A percentile compares a stretch with the other conserved stretches of the same genome.
These are phyloP conservation scores for Meleagris gallopavo DNA, from an alignment of 2,113 vertebrate species.

Conservation along the genomic window DNA sequence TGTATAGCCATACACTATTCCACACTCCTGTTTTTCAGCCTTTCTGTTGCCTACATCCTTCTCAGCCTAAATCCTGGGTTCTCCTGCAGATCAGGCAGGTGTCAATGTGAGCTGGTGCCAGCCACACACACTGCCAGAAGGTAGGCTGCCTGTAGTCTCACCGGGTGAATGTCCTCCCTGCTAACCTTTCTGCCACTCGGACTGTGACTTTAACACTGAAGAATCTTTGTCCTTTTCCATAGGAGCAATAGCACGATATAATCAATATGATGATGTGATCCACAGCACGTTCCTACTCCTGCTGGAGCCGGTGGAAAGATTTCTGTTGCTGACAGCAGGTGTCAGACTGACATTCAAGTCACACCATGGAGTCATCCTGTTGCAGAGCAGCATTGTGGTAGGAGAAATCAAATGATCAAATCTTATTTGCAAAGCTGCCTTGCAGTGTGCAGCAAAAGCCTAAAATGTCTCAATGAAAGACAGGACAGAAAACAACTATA, in stretches of 20 bases:
- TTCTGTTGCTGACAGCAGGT: background rate
- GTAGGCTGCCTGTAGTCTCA: background rate
- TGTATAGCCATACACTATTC: background rate
- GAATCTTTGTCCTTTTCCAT: background rate
- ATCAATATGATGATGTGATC: background rate
- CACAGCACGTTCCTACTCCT: background rate
- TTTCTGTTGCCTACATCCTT: background rate
- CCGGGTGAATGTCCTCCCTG: background rate
- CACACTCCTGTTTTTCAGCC: background rate
- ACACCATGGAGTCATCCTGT: background rate
- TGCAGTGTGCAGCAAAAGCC: background rate
- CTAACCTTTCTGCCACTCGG: background rate
- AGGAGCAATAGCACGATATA: background rate
- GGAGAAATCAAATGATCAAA: background rate
- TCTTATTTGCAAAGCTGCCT: background rate
- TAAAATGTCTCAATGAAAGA: background rate
- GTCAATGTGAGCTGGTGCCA: constrained; percentile 23
- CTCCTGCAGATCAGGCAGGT: constrained; percentile 30
- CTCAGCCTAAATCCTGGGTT: constrained; percentile 5
- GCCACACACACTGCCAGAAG: background rate
- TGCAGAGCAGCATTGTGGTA: background rate
- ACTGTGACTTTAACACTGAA: background rate
- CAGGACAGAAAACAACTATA: background rate
- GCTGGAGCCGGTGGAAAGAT: background rate
- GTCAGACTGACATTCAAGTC: background rate